Conservation (phyloP, 2,113 vertebrate species). For the Desmodus rotundus region DNA sequence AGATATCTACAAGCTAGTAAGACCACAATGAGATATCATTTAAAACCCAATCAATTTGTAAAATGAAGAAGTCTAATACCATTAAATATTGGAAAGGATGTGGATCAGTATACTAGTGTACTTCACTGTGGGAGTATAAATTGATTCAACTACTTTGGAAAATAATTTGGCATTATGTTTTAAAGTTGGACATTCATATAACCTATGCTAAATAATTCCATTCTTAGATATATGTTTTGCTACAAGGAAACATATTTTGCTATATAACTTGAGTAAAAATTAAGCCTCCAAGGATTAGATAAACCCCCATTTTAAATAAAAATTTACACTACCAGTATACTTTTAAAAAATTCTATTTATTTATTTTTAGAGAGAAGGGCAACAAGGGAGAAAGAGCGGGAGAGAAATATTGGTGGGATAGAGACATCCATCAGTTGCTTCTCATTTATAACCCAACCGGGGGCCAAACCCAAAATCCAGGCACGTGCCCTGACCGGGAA, state of each 20-base stretch:
- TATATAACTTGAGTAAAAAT: not conserved
- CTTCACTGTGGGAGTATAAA: not conserved
- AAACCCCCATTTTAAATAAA: not conserved
- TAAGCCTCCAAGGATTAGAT: not conserved
- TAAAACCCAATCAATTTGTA: not conserved
- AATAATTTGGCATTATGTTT: not conserved
- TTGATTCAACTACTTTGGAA: not conserved
- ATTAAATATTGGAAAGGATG: not conserved
- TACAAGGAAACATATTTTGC: too few species aligned
- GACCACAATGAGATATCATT: not conserved
- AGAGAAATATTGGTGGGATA: too few species aligned
- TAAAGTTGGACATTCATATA: not conserved
- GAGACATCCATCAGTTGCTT: too few species aligned
- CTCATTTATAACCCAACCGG: too few species aligned
- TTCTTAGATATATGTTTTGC: not conserved
- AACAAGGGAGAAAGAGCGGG: too few species aligned
- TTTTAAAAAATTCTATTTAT: too few species aligned
- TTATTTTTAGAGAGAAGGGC: too few species aligned
- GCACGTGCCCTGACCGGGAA: too few species aligned
- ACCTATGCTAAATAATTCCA: not conserved
- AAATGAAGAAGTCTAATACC: not conserved
- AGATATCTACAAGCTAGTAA: not conserved
- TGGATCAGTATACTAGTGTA: not conserved
- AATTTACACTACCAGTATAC: not conserved
- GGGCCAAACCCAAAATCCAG: too few species aligned